phyloP scores from a whole-genome alignment of 2,888 invertebrate species.

The Lasioglossum zephyrum region DNA sequence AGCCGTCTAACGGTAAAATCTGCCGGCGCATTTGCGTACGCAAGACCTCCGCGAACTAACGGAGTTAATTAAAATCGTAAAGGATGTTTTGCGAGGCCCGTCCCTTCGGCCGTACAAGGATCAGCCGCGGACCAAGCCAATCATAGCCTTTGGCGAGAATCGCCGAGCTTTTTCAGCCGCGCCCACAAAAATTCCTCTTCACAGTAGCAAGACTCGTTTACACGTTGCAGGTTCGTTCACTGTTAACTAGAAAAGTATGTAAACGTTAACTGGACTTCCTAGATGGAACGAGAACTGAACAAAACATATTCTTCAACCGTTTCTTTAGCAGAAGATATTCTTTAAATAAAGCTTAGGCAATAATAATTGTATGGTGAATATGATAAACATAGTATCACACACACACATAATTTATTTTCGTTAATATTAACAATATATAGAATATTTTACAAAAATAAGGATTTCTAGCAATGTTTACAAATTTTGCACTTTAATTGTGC shows the following conservation, averaged over 20 bases:
- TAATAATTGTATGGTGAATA: too few relatives aligned
- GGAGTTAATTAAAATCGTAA: conserved; percentile 76
- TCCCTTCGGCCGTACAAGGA: conserved; percentile 63
- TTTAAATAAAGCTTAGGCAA: too few relatives aligned
- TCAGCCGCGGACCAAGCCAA: conserved; percentile 20
- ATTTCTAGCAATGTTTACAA: too few relatives aligned
- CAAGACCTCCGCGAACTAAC: conserved; percentile 67
- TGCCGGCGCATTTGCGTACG: conserved; percentile 70
- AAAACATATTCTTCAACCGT: too few relatives aligned
- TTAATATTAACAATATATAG: too few relatives aligned
- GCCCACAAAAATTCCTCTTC: conserved; percentile 13
- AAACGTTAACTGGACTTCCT: neutral
- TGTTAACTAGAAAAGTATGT: too few relatives aligned
- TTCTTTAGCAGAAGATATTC: too few relatives aligned
- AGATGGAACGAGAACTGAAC: neutral
- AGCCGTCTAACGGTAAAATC: conserved; percentile 69
- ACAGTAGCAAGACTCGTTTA: neutral
- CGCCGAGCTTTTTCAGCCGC: conserved; percentile 6
- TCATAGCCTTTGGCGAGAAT: conserved; percentile 35
- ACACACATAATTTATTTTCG: too few relatives aligned
- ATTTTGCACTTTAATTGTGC: too few relatives aligned
- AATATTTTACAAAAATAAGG: too few relatives aligned
- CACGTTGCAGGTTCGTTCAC: neutral
- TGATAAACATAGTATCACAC: too few relatives aligned
- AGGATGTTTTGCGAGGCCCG: conserved; percentile 66